phyloP scores from a whole-genome alignment of 2,113 vertebrate genomes.

The Shinisaurus crocodilurus region DNA sequence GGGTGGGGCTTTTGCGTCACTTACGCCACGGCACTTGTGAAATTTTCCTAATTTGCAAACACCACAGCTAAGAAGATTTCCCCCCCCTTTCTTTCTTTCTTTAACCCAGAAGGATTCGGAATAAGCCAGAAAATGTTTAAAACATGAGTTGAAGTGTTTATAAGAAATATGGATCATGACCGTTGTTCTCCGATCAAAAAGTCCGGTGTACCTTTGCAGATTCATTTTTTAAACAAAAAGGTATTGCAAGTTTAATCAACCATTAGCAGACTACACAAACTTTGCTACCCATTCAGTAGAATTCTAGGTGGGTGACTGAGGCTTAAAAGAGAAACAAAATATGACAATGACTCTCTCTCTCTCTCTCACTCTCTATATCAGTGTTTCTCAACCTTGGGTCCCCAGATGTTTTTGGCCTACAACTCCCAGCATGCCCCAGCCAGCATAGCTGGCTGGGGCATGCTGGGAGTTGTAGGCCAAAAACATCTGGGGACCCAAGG shows the following conservation, averaged over 20 bases:
- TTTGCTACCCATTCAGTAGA: background rate
- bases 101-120: conserved; percentile 31
- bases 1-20: background rate
- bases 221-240: too few species aligned
- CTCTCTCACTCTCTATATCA: too few species aligned
- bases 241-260: background rate
- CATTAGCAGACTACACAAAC: background rate
- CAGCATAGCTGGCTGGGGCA: too few species aligned
- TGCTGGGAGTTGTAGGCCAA: too few species aligned
- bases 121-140: conserved; percentile 50
- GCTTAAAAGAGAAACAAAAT: background rate
- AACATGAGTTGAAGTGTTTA: conserved; percentile 28
- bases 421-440: too few species aligned
- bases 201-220: background rate
- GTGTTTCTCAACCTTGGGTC: too few species aligned
- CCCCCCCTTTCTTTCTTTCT: background rate
- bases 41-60: conserved; percentile 24
- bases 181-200: background rate
- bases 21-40: background rate
- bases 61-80: conserved; percentile 14
- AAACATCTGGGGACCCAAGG: too few species aligned
- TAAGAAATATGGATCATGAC: too few species aligned
- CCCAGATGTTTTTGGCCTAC: too few species aligned
- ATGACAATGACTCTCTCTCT: background rate
- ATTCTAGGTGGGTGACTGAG: background rate